phyloP scores from a whole-genome alignment of 2,797 vertebrate species.

The Betta splendens region DNA sequence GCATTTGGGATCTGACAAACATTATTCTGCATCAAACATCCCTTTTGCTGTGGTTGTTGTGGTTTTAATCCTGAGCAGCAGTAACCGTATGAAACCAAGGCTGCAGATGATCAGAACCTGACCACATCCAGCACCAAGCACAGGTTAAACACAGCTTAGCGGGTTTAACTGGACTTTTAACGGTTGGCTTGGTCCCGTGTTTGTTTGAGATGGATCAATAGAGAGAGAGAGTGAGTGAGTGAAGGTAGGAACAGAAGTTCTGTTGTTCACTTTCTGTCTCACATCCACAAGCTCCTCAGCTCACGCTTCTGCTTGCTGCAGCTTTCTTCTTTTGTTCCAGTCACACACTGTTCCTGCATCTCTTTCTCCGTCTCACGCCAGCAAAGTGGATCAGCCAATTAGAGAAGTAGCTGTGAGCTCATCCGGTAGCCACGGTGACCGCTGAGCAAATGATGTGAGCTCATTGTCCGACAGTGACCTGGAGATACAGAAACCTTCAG shows the following conservation, averaged over 20 bases:
- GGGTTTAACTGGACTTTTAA: constrained; percentile 51
- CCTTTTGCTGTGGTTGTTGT: no score
- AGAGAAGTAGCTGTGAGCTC: constrained; percentile 52
- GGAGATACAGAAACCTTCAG: no score
- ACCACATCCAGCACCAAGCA: constrained; percentile 21
- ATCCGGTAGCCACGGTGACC: constrained; percentile 49
- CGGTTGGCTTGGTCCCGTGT: constrained; percentile 33
- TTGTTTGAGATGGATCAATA: constrained; percentile 24
- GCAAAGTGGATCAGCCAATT: constrained; percentile 41
- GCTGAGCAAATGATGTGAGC: constrained; percentile 43
- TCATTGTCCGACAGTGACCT: constrained; percentile 24
- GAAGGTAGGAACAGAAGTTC: constrained; percentile 24
- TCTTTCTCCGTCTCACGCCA: constrained; percentile 16
- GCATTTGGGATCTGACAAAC: no score
- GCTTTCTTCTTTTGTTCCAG: constrained; percentile 4
- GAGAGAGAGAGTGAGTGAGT: neutral
- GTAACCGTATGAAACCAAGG: no score
- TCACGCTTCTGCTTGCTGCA: constrained; percentile 1
- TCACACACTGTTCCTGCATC: neutral
- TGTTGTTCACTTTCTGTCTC: constrained; percentile 25
- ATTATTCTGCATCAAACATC: no score
- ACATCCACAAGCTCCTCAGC: neutral
- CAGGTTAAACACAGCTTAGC: constrained; percentile 51
- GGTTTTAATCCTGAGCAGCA: no score
- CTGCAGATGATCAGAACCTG: no score